Evolutionary conservation across 2,888 invertebrate species (phyloP).

Genomic region (Amphipoea oculea): DNA sequence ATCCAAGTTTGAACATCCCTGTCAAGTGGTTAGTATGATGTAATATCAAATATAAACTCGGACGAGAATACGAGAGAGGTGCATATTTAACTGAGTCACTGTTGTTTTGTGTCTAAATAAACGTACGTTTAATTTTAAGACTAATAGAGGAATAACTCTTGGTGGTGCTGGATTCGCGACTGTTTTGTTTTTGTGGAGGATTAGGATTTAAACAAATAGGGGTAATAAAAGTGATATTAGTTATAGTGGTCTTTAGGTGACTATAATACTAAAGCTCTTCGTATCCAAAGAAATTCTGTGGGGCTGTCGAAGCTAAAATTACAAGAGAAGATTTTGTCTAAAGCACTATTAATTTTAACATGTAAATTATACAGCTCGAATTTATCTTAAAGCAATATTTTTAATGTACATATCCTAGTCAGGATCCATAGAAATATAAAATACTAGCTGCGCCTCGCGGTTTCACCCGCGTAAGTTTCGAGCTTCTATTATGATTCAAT

Average conservation of each 20-base stretch:
- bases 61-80: neutral
- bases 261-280: neutral
- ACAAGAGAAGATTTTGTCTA: neutral
- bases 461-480: too few relatives aligned
- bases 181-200: slow-evolving; percentile 1
- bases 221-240: neutral
- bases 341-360: neutral
- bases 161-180: neutral
- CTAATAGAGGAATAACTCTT: slow-evolving; percentile 14
- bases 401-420: neutral
- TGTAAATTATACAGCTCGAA: neutral
- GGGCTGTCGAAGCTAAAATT: neutral
- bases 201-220: neutral
- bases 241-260: too few relatives aligned
- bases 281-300: neutral
- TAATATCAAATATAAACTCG: neutral
- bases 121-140: slow-evolving; percentile 16
- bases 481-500: too few relatives aligned
- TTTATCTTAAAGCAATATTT: too few relatives aligned
- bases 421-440: too few relatives aligned
- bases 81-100: slow-evolving; percentile 1
- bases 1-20: neutral
- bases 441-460: too few relatives aligned
- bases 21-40: neutral
- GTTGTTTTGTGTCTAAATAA: slow-evolving; percentile 19